A percentile compares a stretch with the other conserved stretches of the same genome.
Evolutionary conservation across 2,888 invertebrate genomes (phyloP).

Genomic region (Heliconius aoede): DNA sequence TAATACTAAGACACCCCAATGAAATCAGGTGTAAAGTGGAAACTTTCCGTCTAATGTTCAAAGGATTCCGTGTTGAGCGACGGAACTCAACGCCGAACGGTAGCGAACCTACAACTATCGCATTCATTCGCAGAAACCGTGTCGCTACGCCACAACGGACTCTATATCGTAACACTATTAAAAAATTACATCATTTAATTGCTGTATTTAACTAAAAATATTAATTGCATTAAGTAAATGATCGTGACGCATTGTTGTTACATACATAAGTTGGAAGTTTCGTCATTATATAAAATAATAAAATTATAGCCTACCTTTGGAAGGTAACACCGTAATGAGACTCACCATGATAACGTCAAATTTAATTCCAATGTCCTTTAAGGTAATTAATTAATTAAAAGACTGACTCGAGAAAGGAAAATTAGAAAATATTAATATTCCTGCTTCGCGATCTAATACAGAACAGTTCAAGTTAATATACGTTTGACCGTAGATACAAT

Average conservation of each 20-base stretch:
- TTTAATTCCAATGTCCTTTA: background rate
- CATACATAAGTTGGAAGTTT: constrained; percentile 1
- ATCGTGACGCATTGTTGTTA: background rate
- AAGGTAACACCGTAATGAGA: constrained; percentile 15
- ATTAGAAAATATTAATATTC: background rate
- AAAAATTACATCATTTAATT: background rate
- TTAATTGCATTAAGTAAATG: background rate
- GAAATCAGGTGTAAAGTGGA: no score
- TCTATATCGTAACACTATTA: background rate
- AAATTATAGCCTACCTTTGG: constrained; percentile 10
- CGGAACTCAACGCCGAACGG: no score
- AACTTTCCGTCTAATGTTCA: background rate
- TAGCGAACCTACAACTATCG: no score
- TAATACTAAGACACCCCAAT: no score
- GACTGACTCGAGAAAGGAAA: background rate
- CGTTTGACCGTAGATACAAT: no score
- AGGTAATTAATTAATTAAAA: constrained; percentile 1
- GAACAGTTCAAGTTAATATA: no score
- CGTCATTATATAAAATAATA: constrained; percentile 11
- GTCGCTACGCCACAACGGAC: background rate
- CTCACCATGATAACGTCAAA: background rate
- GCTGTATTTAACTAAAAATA: background rate
- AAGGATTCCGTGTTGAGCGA: background rate
- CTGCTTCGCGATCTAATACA: no score
- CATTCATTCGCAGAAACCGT: no score